Base-by-base conservation (phyloP, 2,113 vertebrate genomes). In the Halcyon malimbica region DNA sequence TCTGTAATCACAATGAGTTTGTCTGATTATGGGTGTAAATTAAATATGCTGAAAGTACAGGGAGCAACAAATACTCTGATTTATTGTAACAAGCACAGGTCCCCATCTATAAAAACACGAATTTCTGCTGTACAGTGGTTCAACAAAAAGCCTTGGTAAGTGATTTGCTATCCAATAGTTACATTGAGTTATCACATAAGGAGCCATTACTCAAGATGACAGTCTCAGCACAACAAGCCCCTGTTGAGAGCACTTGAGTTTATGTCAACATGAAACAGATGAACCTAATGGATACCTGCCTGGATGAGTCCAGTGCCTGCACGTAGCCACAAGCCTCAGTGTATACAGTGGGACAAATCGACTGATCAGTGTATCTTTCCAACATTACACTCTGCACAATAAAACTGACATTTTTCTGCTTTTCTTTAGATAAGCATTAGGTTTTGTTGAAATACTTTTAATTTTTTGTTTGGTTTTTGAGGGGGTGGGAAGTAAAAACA, bases 141-240 rank as follows among this genome's bases (percentile, higher is more conserved):
- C 24, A 9, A 71, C 71, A 90, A 57, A 82, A 54, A 91, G 71
- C 65, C 41, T 62, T 24, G 0, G 35, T 69, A 96, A 96, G 79
- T 90, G 76, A 93, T 79, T 95, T 3, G 3, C 84, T 74, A 70
- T 82, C 71, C 78, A 67, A 16, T 16, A 83, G 71, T 28, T 93
- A 65, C 82, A 90, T 53, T 85, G 89, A 94, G 95, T 94, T 96
- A 95, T 75, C 86, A 78, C 74, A 95, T 11, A 17, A 94, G 92
- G 93, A 93, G 79, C 60, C 83, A 46, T 96, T 93, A 92, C 56
- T 97, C 97, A 96, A 50, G 63, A 83, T 80, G 87, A 91, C 80
- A 97, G 63, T 10, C 78, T 42, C 92, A 82, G 94, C 74, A 84
- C 93, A 93, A 59, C 23, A 42, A 92, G 92, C 39, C 64, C 41